Evolutionary conservation across 2,797 vertebrate species (phyloP).

Genomic region (Helarctos malayanus): DNA sequence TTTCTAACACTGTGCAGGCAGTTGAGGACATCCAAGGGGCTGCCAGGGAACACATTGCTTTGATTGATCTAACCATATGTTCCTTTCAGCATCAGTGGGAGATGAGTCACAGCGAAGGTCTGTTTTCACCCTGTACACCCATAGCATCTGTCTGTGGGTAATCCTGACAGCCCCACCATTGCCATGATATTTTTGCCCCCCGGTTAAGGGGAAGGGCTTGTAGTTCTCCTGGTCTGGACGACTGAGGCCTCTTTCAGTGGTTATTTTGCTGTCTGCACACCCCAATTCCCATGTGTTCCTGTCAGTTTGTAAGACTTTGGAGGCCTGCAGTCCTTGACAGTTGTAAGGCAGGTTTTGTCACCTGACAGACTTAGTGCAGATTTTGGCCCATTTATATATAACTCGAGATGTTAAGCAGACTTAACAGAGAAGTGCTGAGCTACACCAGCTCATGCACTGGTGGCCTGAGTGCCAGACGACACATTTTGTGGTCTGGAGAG

Average conservation of each 20-base stretch:
- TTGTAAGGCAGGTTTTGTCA: background rate
- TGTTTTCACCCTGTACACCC: background rate
- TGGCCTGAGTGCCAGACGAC: background rate
- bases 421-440: background rate
- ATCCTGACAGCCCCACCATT: background rate
- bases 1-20: background rate
- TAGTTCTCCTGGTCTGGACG: too few relatives aligned
- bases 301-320: background rate
- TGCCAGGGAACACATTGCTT: rapidly evolving
- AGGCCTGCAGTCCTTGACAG: background rate
- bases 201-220: too few relatives aligned
- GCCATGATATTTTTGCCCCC: background rate
- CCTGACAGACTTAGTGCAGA: background rate
- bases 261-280: too few relatives aligned
- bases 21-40: background rate
- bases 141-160: rapidly evolving
- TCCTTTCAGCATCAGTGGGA: background rate
- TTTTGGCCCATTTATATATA: background rate
- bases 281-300: too few relatives aligned
- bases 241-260: too few relatives aligned
- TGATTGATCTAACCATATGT: background rate
- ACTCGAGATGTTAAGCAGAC: background rate
- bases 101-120: background rate
- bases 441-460: background rate
- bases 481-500: background rate